These are phyloP conservation scores for Chiridota heheva DNA, from an alignment of 35 echinoderm and acorn worm species.

Conservation along the genomic window DNA sequence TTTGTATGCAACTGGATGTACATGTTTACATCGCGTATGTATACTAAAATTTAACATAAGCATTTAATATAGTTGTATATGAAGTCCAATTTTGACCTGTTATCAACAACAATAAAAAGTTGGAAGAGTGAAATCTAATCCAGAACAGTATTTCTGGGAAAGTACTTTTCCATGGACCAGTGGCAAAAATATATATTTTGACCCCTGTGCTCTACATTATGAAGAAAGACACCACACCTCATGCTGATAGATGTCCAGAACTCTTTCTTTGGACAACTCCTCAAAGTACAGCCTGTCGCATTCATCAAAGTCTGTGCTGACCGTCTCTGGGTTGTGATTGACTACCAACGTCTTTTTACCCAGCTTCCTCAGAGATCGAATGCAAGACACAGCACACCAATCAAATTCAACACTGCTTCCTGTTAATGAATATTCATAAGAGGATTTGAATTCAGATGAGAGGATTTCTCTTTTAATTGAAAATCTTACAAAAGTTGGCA, in stretches of 20 bases:
- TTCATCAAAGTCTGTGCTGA: conserved; percentile 99
- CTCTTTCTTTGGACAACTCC: conserved; percentile 80
- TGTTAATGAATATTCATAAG: conserved; percentile 10
- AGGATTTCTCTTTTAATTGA: neutral
- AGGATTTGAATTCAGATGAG: neutral
- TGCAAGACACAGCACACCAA: conserved; percentile 99
- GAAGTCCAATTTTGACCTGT: too few relatives aligned
- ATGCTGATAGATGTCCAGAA: conserved; percentile 94
- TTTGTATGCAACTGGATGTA: too few relatives aligned
- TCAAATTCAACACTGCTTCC: conserved; percentile 99
- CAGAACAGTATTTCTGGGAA: neutral
- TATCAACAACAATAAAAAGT: too few relatives aligned
- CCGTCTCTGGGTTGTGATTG: conserved; percentile 99
- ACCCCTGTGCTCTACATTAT: too few relatives aligned
- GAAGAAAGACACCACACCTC: conserved; percentile 50
- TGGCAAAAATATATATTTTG: neutral
- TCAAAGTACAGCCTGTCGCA: conserved; percentile 98
- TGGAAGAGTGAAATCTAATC: neutral
- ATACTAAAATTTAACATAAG: too few relatives aligned
- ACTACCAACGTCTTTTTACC: conserved; percentile 87
- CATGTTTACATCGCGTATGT: too few relatives aligned
- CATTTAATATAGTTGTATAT: too few relatives aligned
- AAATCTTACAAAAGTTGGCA: neutral
- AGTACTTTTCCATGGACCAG: neutral
- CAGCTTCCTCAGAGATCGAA: conserved; percentile 89